Conservation (phyloP, 2,113 vertebrate genomes). For the Anser cygnoides region DNA sequence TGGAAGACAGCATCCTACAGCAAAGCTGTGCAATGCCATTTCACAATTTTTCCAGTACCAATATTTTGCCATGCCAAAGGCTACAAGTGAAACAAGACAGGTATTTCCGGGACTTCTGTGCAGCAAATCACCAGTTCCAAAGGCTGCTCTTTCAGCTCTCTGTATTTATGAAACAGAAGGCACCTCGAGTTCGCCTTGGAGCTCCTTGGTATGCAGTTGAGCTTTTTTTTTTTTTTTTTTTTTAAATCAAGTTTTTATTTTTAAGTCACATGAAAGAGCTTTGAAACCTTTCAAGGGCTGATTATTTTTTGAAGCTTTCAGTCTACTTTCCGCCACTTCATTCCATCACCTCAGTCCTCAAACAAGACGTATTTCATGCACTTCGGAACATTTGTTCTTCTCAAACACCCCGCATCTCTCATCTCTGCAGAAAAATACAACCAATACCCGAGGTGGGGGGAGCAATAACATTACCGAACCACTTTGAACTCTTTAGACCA, state of each 20-base stretch:
- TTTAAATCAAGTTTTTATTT: background rate
- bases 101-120: conserved; percentile 60
- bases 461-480: background rate
- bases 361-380: background rate
- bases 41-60: conserved; percentile 61
- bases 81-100: conserved; percentile 63
- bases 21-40: conserved; percentile 16
- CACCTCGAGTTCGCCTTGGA: background rate
- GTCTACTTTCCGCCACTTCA: background rate
- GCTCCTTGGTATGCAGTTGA: background rate
- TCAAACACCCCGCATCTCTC: conserved; percentile 3
- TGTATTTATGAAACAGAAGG: conserved; percentile 40
- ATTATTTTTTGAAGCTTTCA: conserved; percentile 19
- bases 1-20: conserved; percentile 7
- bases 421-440: background rate
- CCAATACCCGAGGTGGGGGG: background rate
- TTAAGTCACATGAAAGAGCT: background rate
- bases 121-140: conserved; percentile 46
- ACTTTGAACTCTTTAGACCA: background rate
- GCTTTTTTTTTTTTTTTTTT: background rate
- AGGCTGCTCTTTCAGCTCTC: conserved; percentile 2
- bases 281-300: conserved; percentile 34
- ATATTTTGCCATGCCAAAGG: conserved; percentile 59
- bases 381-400: conserved; percentile 13
- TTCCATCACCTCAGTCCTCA: conserved; percentile 5